These are phyloP conservation scores for Orussus abietinus DNA, from an alignment of 1,140 invertebrate species.

Conservation along the genomic window DNA sequence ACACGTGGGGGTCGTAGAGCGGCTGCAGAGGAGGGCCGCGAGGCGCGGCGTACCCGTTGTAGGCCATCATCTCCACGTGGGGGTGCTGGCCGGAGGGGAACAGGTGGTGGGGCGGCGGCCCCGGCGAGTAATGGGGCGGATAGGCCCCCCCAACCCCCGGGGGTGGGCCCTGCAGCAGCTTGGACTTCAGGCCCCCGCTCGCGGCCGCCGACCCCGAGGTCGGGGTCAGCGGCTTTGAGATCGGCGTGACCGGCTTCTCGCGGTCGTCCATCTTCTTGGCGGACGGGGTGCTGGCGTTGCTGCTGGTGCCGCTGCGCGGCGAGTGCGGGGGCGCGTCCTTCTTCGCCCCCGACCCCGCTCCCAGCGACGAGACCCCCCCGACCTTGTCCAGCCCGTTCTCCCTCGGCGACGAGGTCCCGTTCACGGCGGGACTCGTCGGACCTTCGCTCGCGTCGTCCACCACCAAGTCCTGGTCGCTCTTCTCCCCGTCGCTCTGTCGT, in stretches of 20 bases:
- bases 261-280: slow-evolving; percentile 71
- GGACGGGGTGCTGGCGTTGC: slow-evolving; percentile 71
- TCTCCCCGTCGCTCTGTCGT: slow-evolving; percentile 92
- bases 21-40: slow-evolving; percentile 46
- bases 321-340: slow-evolving; percentile 60
- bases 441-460: slow-evolving; percentile 89
- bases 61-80: slow-evolving; percentile 45
- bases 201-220: slow-evolving; percentile 57
- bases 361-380: slow-evolving; percentile 37
- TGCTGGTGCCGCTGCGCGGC: slow-evolving; percentile 71
- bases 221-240: slow-evolving; percentile 83
- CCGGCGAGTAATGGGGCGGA: slow-evolving; percentile 39
- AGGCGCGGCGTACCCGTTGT: slow-evolving; percentile 44
- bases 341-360: slow-evolving; percentile 45
- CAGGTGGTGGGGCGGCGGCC: slow-evolving; percentile 43
- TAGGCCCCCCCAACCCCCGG: slow-evolving; percentile 41
- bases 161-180: slow-evolving; percentile 33
- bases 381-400: slow-evolving; percentile 73
- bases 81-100: slow-evolving; percentile 41
- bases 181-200: slow-evolving; percentile 42
- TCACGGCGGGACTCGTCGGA: slow-evolving; percentile 50
- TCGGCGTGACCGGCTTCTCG: slow-evolving; percentile 83
- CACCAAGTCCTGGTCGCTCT: slow-evolving; percentile 95
- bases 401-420: slow-evolving; percentile 73
- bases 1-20: slow-evolving; percentile 63